phyloP scores from a whole-genome alignment of 2,113 vertebrate species.

The Tyto alba region DNA sequence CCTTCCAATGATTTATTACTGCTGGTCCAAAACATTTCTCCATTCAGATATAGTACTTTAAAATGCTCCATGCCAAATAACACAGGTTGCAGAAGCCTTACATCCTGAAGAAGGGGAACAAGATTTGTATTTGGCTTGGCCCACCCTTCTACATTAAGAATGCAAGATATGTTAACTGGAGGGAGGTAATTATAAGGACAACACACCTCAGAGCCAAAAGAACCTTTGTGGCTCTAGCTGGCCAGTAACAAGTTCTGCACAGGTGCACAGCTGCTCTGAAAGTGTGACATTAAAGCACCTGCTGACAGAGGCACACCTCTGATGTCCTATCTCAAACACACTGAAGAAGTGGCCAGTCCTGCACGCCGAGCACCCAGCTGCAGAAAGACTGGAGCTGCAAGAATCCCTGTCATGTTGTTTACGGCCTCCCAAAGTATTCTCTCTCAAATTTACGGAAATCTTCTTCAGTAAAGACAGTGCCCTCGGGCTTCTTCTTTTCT shows the following conservation, averaged over 20 bases:
- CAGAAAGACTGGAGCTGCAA: not conserved
- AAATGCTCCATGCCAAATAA: not conserved
- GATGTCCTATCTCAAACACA: not conserved
- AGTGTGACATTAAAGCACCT: not conserved
- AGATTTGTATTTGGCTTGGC: not conserved
- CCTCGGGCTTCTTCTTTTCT: constrained; percentile 56
- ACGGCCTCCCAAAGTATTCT: constrained; percentile 73
- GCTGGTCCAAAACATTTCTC: not conserved
- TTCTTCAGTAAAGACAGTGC: constrained; percentile 75
- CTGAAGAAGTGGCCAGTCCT: not conserved
- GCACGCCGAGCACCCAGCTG: not conserved
- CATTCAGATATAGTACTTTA: not conserved
- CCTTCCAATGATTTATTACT: not conserved
- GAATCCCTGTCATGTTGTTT: not conserved
- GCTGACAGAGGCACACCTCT: not conserved
- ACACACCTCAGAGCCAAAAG: not conserved
- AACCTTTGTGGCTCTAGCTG: not conserved
- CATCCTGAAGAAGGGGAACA: not conserved
- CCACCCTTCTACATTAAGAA: not conserved
- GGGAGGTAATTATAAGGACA: not conserved
- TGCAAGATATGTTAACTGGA: not conserved
- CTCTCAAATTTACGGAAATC: constrained; percentile 78
- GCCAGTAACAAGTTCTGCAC: not conserved
- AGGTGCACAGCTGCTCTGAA: not conserved
- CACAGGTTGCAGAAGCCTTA: not conserved